These are phyloP conservation scores for Neotragus pygmaeus DNA, from an alignment of 2,113 vertebrate genomes.

Conservation along the genomic window DNA sequence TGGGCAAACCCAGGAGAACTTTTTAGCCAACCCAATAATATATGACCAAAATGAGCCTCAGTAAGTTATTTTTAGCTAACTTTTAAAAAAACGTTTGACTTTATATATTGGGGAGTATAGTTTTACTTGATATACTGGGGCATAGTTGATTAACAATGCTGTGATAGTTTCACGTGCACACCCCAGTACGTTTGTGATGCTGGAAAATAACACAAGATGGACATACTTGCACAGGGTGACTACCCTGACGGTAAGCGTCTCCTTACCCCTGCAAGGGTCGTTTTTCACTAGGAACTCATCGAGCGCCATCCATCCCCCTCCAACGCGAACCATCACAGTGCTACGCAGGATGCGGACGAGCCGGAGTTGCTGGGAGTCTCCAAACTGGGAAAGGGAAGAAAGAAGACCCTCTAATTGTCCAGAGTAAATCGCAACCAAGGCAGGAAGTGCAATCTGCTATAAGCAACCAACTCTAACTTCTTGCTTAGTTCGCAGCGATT, in stretches of 20 bases:
- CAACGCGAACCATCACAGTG: conserved; percentile 98
- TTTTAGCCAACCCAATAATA: neutral
- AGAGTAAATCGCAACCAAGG: neutral
- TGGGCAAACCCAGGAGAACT: neutral
- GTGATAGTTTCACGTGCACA: neutral
- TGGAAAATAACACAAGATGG: conserved; percentile 16
- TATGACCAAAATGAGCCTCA: conserved; percentile 43
- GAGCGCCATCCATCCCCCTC: conserved; percentile 99
- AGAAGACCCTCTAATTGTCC: conserved; percentile 61
- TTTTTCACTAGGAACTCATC: conserved; percentile 99
- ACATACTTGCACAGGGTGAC: neutral
- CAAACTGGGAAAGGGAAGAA: conserved; percentile 86
- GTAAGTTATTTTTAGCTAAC: neutral
- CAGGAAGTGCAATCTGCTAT: neutral
- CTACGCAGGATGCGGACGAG: conserved; percentile 96
- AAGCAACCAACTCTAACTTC: conserved; percentile 59
- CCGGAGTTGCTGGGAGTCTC: conserved; percentile 96
- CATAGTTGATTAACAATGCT: neutral
- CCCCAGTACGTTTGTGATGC: neutral
- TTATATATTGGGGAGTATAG: neutral
- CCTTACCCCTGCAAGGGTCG: conserved; percentile 96
- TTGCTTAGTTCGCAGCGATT: conserved; percentile 75
- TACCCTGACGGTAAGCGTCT: neutral
- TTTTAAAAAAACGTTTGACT: neutral
- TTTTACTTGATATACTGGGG: neutral